These are phyloP conservation scores for Echinops telfairi DNA, from an alignment of 2,113 vertebrate species.

Conservation along the genomic window DNA sequence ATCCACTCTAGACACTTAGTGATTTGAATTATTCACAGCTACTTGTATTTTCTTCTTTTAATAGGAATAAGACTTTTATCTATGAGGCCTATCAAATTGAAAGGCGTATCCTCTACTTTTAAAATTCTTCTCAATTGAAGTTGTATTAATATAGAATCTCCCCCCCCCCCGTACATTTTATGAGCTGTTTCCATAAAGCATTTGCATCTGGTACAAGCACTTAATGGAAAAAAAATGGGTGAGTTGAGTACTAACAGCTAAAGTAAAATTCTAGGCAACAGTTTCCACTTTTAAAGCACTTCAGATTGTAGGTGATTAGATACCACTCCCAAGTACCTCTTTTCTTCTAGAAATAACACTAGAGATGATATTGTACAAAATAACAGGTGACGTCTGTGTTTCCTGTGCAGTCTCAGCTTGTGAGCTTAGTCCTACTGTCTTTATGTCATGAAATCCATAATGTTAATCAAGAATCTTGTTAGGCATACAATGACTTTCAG, in stretches of 20 bases:
- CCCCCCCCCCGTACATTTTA: slow-evolving; percentile 65
- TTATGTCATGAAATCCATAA: slow-evolving; percentile 18
- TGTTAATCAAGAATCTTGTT: not conserved
- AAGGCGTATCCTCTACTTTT: slow-evolving; percentile 71
- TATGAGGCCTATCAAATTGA: slow-evolving; percentile 69
- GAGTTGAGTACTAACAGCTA: slow-evolving; percentile 18
- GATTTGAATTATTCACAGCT: slow-evolving; percentile 84
- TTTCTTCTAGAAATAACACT: slow-evolving; percentile 7
- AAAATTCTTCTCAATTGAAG: slow-evolving; percentile 62
- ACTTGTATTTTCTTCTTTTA: slow-evolving; percentile 58
- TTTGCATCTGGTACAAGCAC: slow-evolving; percentile 60
- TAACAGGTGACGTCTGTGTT: not conserved
- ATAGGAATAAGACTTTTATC: slow-evolving; percentile 73
- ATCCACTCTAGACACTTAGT: slow-evolving; percentile 82
- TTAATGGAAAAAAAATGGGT: slow-evolving; percentile 57
- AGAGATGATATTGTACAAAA: not conserved
- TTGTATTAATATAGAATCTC: slow-evolving; percentile 72
- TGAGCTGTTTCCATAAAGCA: slow-evolving; percentile 65
- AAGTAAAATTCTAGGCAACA: slow-evolving; percentile 64
- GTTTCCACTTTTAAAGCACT: slow-evolving; percentile 67
- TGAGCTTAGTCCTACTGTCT: not conserved
- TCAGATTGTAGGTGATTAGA: slow-evolving; percentile 6
- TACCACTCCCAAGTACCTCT: not conserved
- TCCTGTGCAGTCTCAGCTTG: not conserved
- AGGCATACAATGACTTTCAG: not conserved